Evolutionary conservation across 2,113 vertebrate genomes (phyloP), one percentile per base, ranked within the genome.

Genomic region (Equus quagga): DNA sequence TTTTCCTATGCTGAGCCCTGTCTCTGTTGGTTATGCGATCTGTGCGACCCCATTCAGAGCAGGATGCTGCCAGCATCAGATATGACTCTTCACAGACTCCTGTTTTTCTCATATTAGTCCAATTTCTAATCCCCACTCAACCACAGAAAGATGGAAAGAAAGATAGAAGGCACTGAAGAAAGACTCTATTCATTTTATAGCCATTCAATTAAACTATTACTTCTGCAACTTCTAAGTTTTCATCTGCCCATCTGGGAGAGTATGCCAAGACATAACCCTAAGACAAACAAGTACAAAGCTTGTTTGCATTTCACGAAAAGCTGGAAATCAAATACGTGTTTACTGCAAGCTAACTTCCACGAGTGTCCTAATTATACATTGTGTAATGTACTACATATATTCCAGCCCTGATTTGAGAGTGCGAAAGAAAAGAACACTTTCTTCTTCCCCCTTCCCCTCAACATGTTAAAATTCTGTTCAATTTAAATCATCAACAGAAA

Each of bases 21-120:
- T 81, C 89, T 95, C 54, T 72, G 46, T 89, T 88, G 10, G 19
- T 97, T 97, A 84, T 51, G 44, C 78, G 92, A 93, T 67, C 81
- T 65, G 91, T 62, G 76, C 44, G 95, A 93, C 93, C 79, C 97
- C 93, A 56, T 84, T 92, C 96, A 86, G 70, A 92, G 69, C 79
- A 82, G 65, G 62, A 85, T 82, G 51, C 79, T 96, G 94, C 89
- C 97, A 98, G 69, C 65, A 92, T 97, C 98, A 98, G 92, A 94
- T 21, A 98, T 19, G 44, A 96, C 82, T 95, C 41, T 82, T 91
- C 89, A 92, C 78, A 98, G 97, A 97, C 76, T 97, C 88, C 96
- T 81, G 96, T 84, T 76, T 97, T 98, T 96, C 93, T 98, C 85
- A 62, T 98, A 97, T 98, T 97, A 91, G 96, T 97, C 94, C 95